These are phyloP conservation scores for Cydia fagiglandana DNA, from an alignment of 1,140 invertebrate species.

Conservation along the genomic window DNA sequence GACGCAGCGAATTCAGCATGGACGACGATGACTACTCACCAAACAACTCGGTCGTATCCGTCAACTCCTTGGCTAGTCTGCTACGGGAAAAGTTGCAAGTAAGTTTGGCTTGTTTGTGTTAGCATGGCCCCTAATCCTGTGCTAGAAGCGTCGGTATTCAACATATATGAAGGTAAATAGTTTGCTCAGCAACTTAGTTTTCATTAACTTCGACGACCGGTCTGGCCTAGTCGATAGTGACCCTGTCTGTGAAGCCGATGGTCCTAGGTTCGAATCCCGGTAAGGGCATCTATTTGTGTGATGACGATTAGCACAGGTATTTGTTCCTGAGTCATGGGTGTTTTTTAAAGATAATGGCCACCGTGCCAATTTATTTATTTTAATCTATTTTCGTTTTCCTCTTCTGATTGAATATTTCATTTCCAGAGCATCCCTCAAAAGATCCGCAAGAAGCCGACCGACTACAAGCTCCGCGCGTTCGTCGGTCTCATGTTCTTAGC, in stretches of 20 bases:
- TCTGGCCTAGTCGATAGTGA: too few relatives aligned
- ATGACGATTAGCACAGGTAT: too few relatives aligned
- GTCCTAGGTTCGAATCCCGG: too few relatives aligned
- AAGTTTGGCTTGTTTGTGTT: slow-evolving; percentile 39
- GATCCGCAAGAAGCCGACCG: slow-evolving; percentile 83
- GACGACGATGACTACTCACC: slow-evolving; percentile 80
- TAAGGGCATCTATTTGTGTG: too few relatives aligned
- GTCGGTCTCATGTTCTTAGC: slow-evolving; percentile 89
- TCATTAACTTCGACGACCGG: slow-evolving; percentile 79
- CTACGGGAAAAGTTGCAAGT: slow-evolving; percentile 90
- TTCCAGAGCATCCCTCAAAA: slow-evolving; percentile 77
- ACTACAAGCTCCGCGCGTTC: slow-evolving; percentile 88
- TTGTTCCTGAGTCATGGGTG: too few relatives aligned
- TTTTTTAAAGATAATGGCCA: too few relatives aligned
- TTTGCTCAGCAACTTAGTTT: slow-evolving; percentile 85
- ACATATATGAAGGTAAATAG: slow-evolving; percentile 77
- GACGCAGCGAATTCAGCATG: slow-evolving; percentile 72
- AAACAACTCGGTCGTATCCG: slow-evolving; percentile 88
- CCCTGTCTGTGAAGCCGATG: too few relatives aligned
- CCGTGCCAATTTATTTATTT: too few relatives aligned
- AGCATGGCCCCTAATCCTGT: background rate
- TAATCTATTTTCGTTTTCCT: background rate
- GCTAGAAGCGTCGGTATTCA: slow-evolving; percentile 51
- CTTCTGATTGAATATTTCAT: background rate
- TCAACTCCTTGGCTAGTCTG: slow-evolving; percentile 90